Base-by-base conservation (phyloP, 1,140 invertebrate species). In the Anastrepha ludens region DNA sequence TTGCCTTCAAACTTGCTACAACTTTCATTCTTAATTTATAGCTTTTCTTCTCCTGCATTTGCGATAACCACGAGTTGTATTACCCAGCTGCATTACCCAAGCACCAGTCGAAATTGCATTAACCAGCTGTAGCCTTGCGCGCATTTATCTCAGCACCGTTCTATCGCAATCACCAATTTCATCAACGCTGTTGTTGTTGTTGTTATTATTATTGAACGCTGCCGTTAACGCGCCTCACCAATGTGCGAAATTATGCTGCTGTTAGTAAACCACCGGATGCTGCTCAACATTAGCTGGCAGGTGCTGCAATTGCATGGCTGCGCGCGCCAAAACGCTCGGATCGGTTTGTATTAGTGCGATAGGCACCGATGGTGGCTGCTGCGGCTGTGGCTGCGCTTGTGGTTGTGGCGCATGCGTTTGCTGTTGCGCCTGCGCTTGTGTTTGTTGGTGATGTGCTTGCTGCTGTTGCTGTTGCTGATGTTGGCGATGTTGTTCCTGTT, bases 241-340 rank as follows among this genome's bases (percentile, higher is more conserved):
- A 60, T 86, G 55, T 86, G 85, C 29, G 41, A 86, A 86, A 62
- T 86, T 62, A 55, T 86, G 85, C 90, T 92, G 90, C 89, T 93
- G 91, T 92, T 93, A 93, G 91, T 93, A 93, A 91, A 93, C 92
- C 87, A 93, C 92, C 67, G 92, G 92, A 89, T 93, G 92, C 70
- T 93, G 92, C 88, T 93, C 92, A 17, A 93, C 92, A 89, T 93
- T 93, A 87, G 89, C 88, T 29, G 92, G 92, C 88, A 93, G 88
- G 89, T 93, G 92, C 85, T 93, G 92, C 88, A 93, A 87, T 87
- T 93, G 92, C 90, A 93, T 93, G 60, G 92, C 91, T 41, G 92
- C 92, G 29, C 92, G 90, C 55, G 92, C 92, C 88, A 93, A 88
- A 50, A 90, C 92, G 81, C 91, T 90, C 3, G 92, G 92, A 91